Conservation (phyloP, 2,113 vertebrate genomes). For the Gobiocypris rarus region DNA sequence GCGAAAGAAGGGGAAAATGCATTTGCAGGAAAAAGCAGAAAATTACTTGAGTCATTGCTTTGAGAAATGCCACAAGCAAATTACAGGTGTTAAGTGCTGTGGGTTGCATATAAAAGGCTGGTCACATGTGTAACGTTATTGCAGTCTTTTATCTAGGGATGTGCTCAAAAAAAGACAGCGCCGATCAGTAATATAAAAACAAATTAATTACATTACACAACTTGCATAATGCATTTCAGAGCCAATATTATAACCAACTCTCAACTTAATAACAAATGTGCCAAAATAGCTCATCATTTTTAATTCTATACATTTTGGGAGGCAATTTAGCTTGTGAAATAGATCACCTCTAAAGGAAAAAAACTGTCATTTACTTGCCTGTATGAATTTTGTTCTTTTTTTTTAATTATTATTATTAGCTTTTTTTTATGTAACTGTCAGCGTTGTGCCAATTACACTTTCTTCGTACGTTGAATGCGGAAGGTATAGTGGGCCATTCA, state of each 20-base stretch:
- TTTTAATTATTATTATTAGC: too few species aligned
- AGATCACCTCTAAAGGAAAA: not conserved
- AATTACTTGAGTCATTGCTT: slow-evolving; percentile 7
- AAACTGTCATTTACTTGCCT: not conserved
- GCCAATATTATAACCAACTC: not conserved
- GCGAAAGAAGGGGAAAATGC: not conserved
- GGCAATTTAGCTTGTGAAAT: not conserved
- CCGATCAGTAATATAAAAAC: not conserved
- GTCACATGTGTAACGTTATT: not conserved
- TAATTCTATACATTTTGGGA: not conserved
- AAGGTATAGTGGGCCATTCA: too few species aligned
- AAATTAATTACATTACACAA: too few species aligned
- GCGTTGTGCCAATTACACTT: too few species aligned
- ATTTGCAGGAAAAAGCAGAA: not conserved
- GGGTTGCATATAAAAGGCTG: not conserved
- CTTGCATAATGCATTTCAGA: too few species aligned
- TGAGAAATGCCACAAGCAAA: not conserved
- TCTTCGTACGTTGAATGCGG: too few species aligned
- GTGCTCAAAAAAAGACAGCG: not conserved
- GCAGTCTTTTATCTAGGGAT: not conserved
- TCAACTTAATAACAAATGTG: too few species aligned
- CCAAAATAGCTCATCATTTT: not conserved
- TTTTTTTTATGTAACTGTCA: too few species aligned
- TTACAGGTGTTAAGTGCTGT: slow-evolving; percentile 14
- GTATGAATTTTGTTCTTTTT: not conserved